These are phyloP conservation scores for Passer montanus DNA, from an alignment of 2,113 vertebrate genomes.

Conservation along the genomic window DNA sequence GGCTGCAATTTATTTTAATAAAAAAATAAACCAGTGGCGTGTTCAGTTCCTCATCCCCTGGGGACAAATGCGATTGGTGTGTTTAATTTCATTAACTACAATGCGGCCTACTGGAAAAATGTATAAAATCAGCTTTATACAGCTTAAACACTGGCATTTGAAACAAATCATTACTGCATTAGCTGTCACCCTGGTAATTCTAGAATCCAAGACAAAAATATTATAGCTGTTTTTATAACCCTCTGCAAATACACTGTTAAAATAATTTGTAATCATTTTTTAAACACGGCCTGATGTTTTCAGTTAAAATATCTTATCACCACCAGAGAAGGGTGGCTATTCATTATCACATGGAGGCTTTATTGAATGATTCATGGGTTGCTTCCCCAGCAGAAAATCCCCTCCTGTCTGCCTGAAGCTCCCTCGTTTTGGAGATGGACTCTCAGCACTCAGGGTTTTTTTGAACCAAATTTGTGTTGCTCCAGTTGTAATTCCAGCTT, in stretches of 20 bases:
- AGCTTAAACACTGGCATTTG: slow-evolving; percentile 86
- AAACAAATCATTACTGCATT: slow-evolving; percentile 89
- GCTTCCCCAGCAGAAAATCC: background rate
- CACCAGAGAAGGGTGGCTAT: slow-evolving; percentile 16
- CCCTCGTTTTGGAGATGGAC: too few species aligned
- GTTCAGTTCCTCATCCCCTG: slow-evolving; percentile 87
- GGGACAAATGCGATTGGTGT: slow-evolving; percentile 88
- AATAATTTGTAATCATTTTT: slow-evolving; percentile 81
- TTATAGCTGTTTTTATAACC: slow-evolving; percentile 82
- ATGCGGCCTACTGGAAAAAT: slow-evolving; percentile 91
- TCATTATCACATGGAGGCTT: background rate
- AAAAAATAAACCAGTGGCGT: slow-evolving; percentile 90
- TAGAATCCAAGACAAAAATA: slow-evolving; percentile 79
- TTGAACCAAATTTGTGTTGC: too few species aligned
- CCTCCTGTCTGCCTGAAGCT: background rate
- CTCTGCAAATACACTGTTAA: slow-evolving; percentile 77
- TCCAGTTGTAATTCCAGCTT: too few species aligned
- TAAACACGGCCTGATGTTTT: slow-evolving; percentile 65
- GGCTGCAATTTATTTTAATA: slow-evolving; percentile 97
- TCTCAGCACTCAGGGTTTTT: too few species aligned
- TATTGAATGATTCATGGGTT: background rate
- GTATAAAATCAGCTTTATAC: slow-evolving; percentile 88
- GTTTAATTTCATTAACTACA: slow-evolving; percentile 98
- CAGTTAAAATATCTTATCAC: slow-evolving; percentile 69
- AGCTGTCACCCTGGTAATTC: slow-evolving; percentile 82